These are phyloP conservation scores for Caenorhabditis latens DNA, from an alignment of 1,140 invertebrate species.

Conservation along the genomic window DNA sequence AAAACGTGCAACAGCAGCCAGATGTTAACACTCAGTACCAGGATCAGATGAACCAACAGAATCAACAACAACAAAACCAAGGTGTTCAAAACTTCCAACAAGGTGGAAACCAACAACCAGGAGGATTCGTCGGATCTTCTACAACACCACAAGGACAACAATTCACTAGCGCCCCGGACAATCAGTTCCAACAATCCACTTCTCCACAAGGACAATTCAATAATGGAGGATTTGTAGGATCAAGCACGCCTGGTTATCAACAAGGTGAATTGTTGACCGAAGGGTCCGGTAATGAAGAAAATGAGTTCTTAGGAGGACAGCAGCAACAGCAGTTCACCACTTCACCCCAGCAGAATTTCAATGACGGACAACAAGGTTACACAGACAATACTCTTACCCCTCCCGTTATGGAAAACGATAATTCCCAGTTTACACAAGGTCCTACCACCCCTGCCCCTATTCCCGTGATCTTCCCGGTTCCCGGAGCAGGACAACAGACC, in stretches of 20 bases:
- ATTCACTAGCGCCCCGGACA: background rate
- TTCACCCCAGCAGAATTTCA: background rate
- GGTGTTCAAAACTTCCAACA: background rate
- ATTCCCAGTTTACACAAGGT: background rate
- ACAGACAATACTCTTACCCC: constrained; percentile 36
- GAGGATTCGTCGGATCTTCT: constrained; percentile 9
- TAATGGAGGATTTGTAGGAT: background rate
- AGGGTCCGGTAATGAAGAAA: constrained; percentile 34
- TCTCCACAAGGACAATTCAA: background rate
- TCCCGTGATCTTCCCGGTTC: background rate
- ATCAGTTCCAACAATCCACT: background rate
- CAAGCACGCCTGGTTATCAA: constrained; percentile 11
- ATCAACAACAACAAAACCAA: background rate
- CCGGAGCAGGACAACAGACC: background rate
- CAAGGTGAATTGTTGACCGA: constrained; percentile 31
- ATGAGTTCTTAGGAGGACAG: constrained; percentile 38
- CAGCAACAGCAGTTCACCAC: constrained; percentile 40
- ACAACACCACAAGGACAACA: background rate
- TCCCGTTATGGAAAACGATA: background rate
- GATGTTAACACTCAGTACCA: constrained; percentile 39
- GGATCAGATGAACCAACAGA: constrained; percentile 30
- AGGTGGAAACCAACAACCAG: background rate
- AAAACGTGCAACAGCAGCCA: constrained; percentile 32
- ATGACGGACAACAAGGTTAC: constrained; percentile 25
- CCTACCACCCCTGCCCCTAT: background rate